These are phyloP conservation scores for Phengaris alcon DNA, from an alignment of 2,888 invertebrate genomes.

Conservation along the genomic window DNA sequence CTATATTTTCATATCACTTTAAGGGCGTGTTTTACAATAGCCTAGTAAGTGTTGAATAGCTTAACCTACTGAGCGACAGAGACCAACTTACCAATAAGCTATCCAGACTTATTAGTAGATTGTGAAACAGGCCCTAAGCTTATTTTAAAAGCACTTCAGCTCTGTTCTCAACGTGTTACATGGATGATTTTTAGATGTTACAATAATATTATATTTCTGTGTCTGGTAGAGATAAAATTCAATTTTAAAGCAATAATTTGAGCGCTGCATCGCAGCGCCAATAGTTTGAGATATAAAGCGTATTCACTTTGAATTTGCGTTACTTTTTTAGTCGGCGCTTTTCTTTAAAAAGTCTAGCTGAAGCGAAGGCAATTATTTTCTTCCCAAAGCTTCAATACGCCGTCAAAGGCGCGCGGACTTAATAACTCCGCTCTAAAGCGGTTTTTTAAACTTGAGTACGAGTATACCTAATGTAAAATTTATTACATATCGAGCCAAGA, in stretches of 20 bases:
- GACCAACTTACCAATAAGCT: too few species aligned
- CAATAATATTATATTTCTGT: too few species aligned
- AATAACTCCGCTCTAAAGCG: conserved; percentile 33
- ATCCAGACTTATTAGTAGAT: too few species aligned
- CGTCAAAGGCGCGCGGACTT: conserved; percentile 38
- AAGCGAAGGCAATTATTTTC: conserved; percentile 40
- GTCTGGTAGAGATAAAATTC: too few species aligned
- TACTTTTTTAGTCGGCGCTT: conserved; percentile 26
- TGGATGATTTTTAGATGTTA: too few species aligned
- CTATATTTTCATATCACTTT: too few species aligned
- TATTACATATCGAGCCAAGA: conserved; percentile 23
- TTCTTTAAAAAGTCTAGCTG: conserved; percentile 37
- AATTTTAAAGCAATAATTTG: neutral
- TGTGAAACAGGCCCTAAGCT: too few species aligned
- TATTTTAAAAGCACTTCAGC: too few species aligned
- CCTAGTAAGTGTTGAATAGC: too few species aligned
- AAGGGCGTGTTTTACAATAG: too few species aligned
- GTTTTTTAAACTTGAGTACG: conserved; percentile 27
- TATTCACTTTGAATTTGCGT: conserved; percentile 28
- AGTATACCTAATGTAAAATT: conserved; percentile 24
- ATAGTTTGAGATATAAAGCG: conserved; percentile 28
- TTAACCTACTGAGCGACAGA: too few species aligned
- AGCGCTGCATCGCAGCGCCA: neutral
- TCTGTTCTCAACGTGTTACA: too few species aligned
- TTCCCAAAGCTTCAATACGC: conserved; percentile 38